Evolutionary conservation across 1,140 invertebrate species (phyloP), one percentile per base, ranked within the genome.

Genomic region (Metaphire vulgaris): DNA sequence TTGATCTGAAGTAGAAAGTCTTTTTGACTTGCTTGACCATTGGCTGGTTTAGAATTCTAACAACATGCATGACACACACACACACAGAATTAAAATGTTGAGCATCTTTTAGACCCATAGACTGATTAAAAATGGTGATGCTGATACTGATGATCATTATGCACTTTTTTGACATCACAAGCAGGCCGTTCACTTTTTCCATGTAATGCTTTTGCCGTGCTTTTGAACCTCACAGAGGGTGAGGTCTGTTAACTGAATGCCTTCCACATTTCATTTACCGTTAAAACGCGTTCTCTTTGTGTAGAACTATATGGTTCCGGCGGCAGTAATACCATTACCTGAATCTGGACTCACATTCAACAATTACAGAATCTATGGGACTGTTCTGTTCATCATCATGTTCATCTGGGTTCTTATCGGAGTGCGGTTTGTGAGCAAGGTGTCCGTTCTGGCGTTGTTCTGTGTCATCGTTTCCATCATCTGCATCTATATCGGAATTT

Each of bases 401-500:
- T 93, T 94, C 26, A 89, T 92, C 66, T 95, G 99, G 81, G 97
- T 99, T 69, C 98, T 95, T 86, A 88, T 99, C 73, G 98, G 98
- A 28, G 97, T 99, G 15, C 94, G 93, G 82, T 98, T 99, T 84
- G 97, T 99, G 79, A 99, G 98, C 89, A 99, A 98, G 88, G 97
- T 99, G 84, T 97, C 97, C 14, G 92, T 96, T 0, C 89, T 99
- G 28, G 96, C 97, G 33, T 89, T 99, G 72, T 92, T 93, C 75
- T 98, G 96, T 87, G 97, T 99, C 77, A 92, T 99, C 79, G 87
- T 96, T 16, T 99, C 97, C 77, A 99, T 99, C 83, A 82, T 95
- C 26, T 93, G 94, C 70, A 95, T 99, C 75, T 99, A 98, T 87
- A 90, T 93, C 79, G 97, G 97, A 69, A 92, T 98, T 78, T 97